Conservation (phyloP, 1,140 invertebrate species). For the Phthorimaea operculella region DNA sequence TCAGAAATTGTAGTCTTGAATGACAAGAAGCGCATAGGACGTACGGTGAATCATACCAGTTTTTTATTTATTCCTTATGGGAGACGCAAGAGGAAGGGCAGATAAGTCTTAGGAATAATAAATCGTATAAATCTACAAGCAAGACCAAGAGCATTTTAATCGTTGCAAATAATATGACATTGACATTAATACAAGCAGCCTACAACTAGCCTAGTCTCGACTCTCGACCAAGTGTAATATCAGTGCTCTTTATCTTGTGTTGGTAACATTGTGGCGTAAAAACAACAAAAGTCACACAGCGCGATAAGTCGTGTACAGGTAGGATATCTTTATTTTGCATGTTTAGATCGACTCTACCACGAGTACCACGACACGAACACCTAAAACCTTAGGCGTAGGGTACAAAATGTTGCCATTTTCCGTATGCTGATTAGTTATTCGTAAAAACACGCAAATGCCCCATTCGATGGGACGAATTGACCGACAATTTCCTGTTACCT, state of each 20-base stretch:
- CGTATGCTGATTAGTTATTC: no score
- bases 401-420: no score
- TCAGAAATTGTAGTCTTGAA: neutral
- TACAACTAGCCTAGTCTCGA: neutral
- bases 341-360: neutral
- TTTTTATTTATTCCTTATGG: neutral
- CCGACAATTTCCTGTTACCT: no score
- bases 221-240: neutral
- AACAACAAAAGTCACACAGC: neutral
- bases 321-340: neutral
- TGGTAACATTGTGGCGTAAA: neutral
- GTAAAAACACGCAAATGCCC: no score
- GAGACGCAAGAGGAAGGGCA: no score
- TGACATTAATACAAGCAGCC: constrained; percentile 23
- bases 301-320: neutral
- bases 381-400: no score
- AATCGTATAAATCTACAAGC: no score
- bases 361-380: neutral
- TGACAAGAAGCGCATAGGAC: neutral
- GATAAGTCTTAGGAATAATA: no score
- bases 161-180: constrained; percentile 26
- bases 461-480: no score
- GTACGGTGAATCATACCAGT: neutral
- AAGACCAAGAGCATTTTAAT: neutral
- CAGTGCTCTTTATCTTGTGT: neutral